phyloP scores from a whole-genome alignment of 2,888 invertebrate genomes.

The Glyphotaelius pellucidus region DNA sequence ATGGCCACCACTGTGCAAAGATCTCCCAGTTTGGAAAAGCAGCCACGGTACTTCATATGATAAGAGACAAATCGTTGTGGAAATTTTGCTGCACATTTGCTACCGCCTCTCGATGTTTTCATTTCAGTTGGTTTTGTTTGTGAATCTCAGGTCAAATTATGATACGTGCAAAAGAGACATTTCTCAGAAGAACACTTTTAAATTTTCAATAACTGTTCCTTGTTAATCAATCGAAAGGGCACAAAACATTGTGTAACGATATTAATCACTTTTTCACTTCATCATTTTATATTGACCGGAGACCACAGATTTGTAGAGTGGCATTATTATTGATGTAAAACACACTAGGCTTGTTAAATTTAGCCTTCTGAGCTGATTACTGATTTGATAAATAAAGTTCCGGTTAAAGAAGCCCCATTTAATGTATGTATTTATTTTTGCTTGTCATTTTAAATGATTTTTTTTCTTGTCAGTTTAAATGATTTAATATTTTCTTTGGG shows the following conservation, averaged over 20 bases:
- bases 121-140: slow-evolving; percentile 29
- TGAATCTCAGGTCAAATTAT: not conserved
- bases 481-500: not conserved
- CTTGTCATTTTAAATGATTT: not conserved
- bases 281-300: not conserved
- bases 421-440: not conserved
- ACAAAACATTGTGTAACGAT: not conserved
- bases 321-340: not conserved
- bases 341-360: not conserved
- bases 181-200: not conserved
- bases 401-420: not conserved
- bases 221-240: not conserved
- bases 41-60: slow-evolving; percentile 54
- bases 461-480: not conserved
- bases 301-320: not conserved
- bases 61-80: slow-evolving; percentile 1
- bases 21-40: slow-evolving; percentile 54
- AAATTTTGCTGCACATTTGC: slow-evolving; percentile 12
- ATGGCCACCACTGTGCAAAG: not conserved
- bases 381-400: not conserved
- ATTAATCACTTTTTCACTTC: not conserved
- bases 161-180: not conserved
- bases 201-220: not conserved
- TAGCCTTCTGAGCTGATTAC: not conserved
- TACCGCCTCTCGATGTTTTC: slow-evolving; percentile 42